phyloP scores from a whole-genome alignment of 2,888 invertebrate species.

The Dioctria linearis region DNA sequence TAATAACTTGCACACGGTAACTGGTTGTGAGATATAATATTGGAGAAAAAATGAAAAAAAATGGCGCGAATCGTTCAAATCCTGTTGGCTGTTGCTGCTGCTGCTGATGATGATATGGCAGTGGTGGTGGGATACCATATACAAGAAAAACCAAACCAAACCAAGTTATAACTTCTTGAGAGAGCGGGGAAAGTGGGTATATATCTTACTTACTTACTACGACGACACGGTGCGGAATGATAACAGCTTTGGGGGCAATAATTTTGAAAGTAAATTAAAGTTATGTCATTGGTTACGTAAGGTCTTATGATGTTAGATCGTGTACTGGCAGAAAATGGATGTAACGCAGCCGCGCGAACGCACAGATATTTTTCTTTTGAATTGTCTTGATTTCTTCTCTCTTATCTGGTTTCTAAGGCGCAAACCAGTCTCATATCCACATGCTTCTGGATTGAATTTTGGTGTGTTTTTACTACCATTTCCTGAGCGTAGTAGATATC shows the following conservation, averaged over 20 bases:
- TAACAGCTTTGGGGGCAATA: constrained; percentile 44
- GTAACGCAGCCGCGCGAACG: neutral
- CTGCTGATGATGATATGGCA: neutral
- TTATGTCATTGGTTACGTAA: constrained; percentile 46
- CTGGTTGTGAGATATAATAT: no score
- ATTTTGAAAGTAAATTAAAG: constrained; percentile 53
- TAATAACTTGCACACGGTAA: neutral
- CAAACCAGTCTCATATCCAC: neutral
- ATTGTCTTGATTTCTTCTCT: constrained; percentile 13
- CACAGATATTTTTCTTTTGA: neutral
- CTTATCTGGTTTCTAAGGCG: neutral
- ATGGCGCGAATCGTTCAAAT: no score
- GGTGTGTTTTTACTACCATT: no score
- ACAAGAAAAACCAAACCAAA: neutral
- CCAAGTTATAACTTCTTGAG: neutral
- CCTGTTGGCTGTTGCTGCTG: no score
- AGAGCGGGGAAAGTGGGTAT: constrained; percentile 39
- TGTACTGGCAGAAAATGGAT: constrained; percentile 40
- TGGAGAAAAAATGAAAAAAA: no score
- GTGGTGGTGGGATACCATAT: neutral
- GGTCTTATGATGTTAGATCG: constrained; percentile 41
- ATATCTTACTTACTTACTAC: neutral
- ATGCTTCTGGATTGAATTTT: no score
- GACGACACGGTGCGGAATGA: constrained; percentile 28
- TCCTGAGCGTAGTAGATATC: no score